Percentiles rank a stretch among this genome's conserved stretches.
Conservation (phyloP, 2,888 invertebrate genomes). For the Caenorhabditis sp. region DNA sequence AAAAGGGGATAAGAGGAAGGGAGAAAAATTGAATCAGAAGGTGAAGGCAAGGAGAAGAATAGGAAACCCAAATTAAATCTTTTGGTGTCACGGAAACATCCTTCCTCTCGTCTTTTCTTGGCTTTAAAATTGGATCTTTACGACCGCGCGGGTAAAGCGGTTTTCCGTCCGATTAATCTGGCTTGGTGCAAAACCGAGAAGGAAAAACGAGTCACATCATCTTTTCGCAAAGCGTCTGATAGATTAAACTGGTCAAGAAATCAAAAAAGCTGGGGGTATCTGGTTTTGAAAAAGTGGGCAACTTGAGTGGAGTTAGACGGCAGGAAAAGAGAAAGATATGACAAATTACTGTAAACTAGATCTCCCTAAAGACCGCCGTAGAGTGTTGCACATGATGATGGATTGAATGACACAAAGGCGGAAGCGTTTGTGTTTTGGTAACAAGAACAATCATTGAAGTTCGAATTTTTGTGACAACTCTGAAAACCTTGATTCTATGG, state of each 20-base stretch:
- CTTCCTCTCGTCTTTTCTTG: constrained; percentile 7
- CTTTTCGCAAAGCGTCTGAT: too few relatives aligned
- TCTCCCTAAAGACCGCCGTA: constrained; percentile 14
- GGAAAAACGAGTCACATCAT: constrained; percentile 14
- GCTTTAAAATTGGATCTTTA: constrained; percentile 57
- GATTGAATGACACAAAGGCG: constrained; percentile 12
- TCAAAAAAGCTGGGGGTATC: neutral
- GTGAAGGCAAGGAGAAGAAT: constrained; percentile 35
- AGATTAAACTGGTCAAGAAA: neutral
- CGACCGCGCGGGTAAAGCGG: constrained; percentile 19
- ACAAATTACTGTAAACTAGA: constrained; percentile 43
- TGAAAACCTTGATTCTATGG: too few relatives aligned
- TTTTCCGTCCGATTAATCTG: constrained; percentile 40
- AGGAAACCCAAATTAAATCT: constrained; percentile 57
- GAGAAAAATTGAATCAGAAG: constrained; percentile 49
- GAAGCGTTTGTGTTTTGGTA: neutral
- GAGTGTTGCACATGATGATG: constrained; percentile 44
- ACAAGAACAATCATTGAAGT: neutral
- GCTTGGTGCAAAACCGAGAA: neutral
- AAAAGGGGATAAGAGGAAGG: constrained; percentile 5
- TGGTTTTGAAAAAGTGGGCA: neutral
- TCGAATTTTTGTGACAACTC: too few relatives aligned
- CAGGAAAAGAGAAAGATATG: constrained; percentile 4
- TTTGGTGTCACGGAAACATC: constrained; percentile 55
- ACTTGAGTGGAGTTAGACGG: neutral